These are phyloP conservation scores for Lepus townsendii DNA, from an alignment of 2,797 vertebrate genomes.

Conservation along the genomic window DNA sequence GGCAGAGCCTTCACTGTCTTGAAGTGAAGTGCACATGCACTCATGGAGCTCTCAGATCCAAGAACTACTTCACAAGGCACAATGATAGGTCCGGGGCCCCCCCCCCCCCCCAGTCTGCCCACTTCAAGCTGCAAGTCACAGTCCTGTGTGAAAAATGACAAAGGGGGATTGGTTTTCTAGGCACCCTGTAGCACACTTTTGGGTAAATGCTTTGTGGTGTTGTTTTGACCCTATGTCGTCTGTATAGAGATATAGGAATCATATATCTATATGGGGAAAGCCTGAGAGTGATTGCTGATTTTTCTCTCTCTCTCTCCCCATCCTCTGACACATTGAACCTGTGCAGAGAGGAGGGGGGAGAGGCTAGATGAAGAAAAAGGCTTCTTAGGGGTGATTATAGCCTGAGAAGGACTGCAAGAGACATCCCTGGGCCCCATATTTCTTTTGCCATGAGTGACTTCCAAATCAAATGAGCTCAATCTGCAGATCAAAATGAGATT, in stretches of 20 bases:
- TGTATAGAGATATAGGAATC: neutral
- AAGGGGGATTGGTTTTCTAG: neutral
- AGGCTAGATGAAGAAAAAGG: conserved; percentile 40
- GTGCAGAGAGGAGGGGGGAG: neutral
- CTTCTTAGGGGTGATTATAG: conserved; percentile 68
- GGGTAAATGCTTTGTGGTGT: neutral
- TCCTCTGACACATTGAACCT: conserved; percentile 52
- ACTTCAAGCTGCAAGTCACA: conserved; percentile 23
- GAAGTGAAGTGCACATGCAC: neutral
- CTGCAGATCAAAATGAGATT: conserved; percentile 85
- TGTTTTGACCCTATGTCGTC: conserved; percentile 12
- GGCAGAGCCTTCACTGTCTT: neutral
- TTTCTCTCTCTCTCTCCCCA: neutral
- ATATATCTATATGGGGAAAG: neutral
- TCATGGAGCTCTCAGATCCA: neutral
- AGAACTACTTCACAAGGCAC: neutral
- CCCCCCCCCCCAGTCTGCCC: neutral
- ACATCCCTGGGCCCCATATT: conserved; percentile 80
- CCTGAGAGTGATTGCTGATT: neutral
- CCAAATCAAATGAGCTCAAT: conserved; percentile 81
- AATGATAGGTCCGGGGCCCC: neutral
- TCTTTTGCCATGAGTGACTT: conserved; percentile 79
- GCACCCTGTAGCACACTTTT: neutral
- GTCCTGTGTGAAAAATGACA: neutral
- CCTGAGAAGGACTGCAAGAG: conserved; percentile 73